Evolutionary conservation across 2,113 vertebrate genomes (phyloP).

Genomic region (Tamias sibiricus): DNA sequence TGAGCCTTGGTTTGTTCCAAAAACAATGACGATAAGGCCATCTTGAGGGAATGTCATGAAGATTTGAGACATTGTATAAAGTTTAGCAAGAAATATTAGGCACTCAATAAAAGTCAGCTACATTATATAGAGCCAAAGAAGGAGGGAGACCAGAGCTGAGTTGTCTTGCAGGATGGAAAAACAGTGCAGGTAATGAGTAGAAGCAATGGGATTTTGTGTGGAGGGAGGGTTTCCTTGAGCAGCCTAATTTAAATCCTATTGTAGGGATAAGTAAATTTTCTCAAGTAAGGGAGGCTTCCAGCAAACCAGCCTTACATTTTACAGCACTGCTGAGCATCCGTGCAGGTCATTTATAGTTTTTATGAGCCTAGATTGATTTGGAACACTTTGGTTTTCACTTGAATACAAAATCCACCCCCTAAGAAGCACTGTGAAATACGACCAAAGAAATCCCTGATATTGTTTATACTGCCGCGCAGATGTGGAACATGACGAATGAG

Average conservation of each 20-base stretch:
- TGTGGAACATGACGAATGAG: slow-evolving; percentile 75
- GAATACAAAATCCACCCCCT: slow-evolving; percentile 52
- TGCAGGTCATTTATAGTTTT: slow-evolving; percentile 54
- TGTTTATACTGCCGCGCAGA: slow-evolving; percentile 66
- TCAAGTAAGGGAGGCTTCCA: slow-evolving; percentile 17
- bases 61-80: not conserved
- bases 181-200: not conserved
- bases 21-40: not conserved
- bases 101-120: not conserved
- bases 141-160: not conserved
- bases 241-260: slow-evolving; percentile 58
- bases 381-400: slow-evolving; percentile 70
- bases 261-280: slow-evolving; percentile 61
- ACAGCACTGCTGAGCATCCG: slow-evolving; percentile 40
- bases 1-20: not conserved
- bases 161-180: not conserved
- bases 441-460: slow-evolving; percentile 53
- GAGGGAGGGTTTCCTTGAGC: not conserved
- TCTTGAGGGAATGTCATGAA: not conserved
- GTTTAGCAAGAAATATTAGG: not conserved
- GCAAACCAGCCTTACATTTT: slow-evolving; percentile 61
- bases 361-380: slow-evolving; percentile 54
- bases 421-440: slow-evolving; percentile 66
- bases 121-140: not conserved
- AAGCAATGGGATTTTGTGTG: slow-evolving; percentile 22